These are phyloP conservation scores for Rana temporaria DNA, from an alignment of 2,113 vertebrate species.

Conservation along the genomic window DNA sequence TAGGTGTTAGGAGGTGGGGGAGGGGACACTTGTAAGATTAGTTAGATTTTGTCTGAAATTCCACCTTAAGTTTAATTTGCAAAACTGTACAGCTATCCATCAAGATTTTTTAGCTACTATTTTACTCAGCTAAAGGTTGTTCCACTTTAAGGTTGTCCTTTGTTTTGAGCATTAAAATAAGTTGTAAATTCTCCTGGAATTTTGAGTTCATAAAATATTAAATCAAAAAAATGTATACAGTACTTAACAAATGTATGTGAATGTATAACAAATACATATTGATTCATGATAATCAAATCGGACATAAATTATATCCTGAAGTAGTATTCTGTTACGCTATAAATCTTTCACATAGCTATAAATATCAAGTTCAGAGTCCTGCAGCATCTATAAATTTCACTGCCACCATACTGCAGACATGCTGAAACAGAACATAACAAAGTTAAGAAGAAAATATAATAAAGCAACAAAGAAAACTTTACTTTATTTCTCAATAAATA, in stretches of 20 bases:
- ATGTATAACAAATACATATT: slow-evolving; percentile 22
- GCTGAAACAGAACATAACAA: neutral
- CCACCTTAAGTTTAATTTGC: too few relatives aligned
- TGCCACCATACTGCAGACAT: neutral
- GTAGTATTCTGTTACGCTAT: neutral
- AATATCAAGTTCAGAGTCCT: neutral
- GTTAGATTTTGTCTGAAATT: too few relatives aligned
- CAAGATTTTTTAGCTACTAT: too few relatives aligned
- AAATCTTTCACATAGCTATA: slow-evolving; percentile 26
- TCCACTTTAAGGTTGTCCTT: too few relatives aligned
- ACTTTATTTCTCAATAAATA: neutral
- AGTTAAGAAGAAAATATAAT: neutral
- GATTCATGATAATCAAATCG: slow-evolving; percentile 11
- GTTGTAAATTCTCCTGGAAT: too few relatives aligned
- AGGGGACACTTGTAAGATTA: too few relatives aligned
- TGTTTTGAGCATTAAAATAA: too few relatives aligned
- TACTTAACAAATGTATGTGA: slow-evolving; percentile 9
- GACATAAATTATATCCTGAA: neutral
- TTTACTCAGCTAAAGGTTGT: too few relatives aligned
- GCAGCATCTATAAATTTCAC: slow-evolving; percentile 16
- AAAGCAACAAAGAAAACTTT: neutral
- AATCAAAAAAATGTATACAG: slow-evolving; percentile 22
- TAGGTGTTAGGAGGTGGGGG: too few relatives aligned
- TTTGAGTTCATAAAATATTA: neutral
- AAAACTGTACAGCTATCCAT: too few relatives aligned